These are phyloP conservation scores for Drosophila anomelani DNA, from an alignment of 2,888 invertebrate genomes.

Conservation along the genomic window DNA sequence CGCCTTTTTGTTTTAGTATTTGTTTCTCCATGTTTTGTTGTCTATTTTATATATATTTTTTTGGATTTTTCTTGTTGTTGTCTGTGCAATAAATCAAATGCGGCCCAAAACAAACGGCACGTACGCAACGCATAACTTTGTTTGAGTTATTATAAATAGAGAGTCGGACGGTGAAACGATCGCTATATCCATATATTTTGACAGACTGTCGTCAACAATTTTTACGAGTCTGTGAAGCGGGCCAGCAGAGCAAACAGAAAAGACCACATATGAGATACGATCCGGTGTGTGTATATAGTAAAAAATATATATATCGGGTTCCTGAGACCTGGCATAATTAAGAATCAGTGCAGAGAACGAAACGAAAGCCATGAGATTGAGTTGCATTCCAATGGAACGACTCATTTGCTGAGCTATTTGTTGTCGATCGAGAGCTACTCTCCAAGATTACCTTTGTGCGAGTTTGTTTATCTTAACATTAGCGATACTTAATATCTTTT, in stretches of 20 bases:
- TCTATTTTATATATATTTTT: conserved; percentile 5
- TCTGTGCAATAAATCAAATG: conserved; percentile 69
- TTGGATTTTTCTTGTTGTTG: conserved; percentile 20
- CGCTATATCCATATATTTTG: conserved; percentile 49
- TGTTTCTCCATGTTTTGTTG: conserved; percentile 32
- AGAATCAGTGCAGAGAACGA: conserved; percentile 1
- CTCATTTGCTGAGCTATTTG: conserved; percentile 8
- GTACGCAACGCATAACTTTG: conserved; percentile 71
- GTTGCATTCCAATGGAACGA: conserved; percentile 29
- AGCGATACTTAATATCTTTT: not conserved
- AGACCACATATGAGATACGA: conserved; percentile 8
- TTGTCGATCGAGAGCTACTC: not conserved
- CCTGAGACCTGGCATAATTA: conserved; percentile 9
- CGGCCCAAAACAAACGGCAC: conserved; percentile 62
- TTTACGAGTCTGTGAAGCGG: conserved; percentile 47
- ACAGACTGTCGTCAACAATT: conserved; percentile 51
- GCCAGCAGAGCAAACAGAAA: conserved; percentile 36
- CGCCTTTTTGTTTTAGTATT: conserved; percentile 22
- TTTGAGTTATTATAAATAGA: conserved; percentile 69
- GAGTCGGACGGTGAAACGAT: conserved; percentile 16
- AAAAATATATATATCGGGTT: not conserved
- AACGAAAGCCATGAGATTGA: not conserved
- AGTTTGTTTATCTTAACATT: not conserved
- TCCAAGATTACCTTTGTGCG: not conserved
- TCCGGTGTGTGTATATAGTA: not conserved